Evolutionary conservation across 2,797 vertebrate genomes (phyloP), one percentile per base, ranked within the genome.

Genomic region (Stomatorhinus walkeri): DNA sequence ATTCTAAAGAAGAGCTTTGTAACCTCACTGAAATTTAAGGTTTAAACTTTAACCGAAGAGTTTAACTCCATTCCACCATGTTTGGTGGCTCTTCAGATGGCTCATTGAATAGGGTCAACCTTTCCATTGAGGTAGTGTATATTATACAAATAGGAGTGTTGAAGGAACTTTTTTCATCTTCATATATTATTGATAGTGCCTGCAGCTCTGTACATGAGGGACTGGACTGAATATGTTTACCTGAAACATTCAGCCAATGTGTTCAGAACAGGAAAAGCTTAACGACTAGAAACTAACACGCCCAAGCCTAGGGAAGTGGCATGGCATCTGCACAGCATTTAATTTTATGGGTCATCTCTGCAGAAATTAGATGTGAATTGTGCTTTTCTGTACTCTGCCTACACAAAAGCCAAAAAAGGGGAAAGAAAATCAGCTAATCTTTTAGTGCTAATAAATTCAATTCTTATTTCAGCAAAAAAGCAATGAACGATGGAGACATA

Each of bases 81-180:
- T 24, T 36, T 87, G 28, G 59, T 87, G 85, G 1, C 36, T n/a
- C 32, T 54, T 85, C 54, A 85, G 49, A 32, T 54, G 59, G 59
- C 3, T 64, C 24, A 8, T 32, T 51, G 4, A 14, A 85, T 51
- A 9, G 5, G 84, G 51, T 52, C 52, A 0, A 51, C 14, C 51
- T 59, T 6, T 19, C 52, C 52, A 19, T 84, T 51, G 48, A 84
- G 48, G 52, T 56, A 59, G 28, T 16, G 85, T 87, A 56, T 52
- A 87, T 87, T 56, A 40, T 51, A 85, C 48, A 85, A 51, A 85
- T 52, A 19, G 19, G 76, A 46, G 40, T 10, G 16, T 43, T 12
- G 36, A 81, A 81, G 76, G 76, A n/a, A 84, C 85, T 87, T 59
- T 40, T 87, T 43, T 56, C 51, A 56, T 87, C 48, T 84, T 84